Conservation (phyloP, 1,140 invertebrate species). For the Brachionus rotundiformis region DNA sequence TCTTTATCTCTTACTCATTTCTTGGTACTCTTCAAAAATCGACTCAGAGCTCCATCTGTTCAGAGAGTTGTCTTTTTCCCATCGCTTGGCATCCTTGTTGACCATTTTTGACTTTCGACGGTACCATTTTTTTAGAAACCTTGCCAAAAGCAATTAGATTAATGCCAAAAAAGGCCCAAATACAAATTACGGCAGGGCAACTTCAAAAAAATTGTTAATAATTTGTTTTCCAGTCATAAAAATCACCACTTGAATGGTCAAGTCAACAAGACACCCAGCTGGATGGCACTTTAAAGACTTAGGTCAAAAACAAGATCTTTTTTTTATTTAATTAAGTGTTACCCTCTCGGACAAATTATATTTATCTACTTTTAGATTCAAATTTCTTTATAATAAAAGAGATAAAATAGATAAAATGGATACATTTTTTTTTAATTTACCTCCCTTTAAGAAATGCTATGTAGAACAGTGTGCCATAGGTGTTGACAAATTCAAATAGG, state of each 20-base stretch:
- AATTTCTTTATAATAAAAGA: conserved; percentile 45
- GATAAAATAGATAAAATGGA: conserved; percentile 39
- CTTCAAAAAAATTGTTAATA: not conserved
- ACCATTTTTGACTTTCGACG: not conserved
- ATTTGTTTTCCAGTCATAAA: conserved; percentile 49
- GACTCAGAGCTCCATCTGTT: not conserved
- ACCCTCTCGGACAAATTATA: conserved; percentile 6
- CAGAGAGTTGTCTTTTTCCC: not conserved
- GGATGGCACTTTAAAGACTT: conserved; percentile 14
- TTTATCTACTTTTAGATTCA: not conserved
- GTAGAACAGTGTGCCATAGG: conserved; percentile 90
- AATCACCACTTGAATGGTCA: conserved; percentile 43
- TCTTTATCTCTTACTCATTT: not conserved
- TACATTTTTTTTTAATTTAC: not conserved
- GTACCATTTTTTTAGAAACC: not conserved
- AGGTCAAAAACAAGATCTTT: not conserved
- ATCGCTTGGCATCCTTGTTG: not conserved
- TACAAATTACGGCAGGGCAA: conserved; percentile 5
- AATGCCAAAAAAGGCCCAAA: not conserved
- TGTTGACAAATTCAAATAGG: conserved; percentile 94
- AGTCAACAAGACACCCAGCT: conserved; percentile 36
- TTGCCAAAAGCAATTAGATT: not conserved
- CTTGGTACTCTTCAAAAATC: conserved; percentile 16
- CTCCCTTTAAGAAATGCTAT: conserved; percentile 87
- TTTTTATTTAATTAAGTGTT: not conserved